A percentile compares a stretch with the other conserved stretches of the same genome.
phyloP scores from a whole-genome alignment of 2,113 vertebrate genomes.

The Lepisosteus oculatus region DNA sequence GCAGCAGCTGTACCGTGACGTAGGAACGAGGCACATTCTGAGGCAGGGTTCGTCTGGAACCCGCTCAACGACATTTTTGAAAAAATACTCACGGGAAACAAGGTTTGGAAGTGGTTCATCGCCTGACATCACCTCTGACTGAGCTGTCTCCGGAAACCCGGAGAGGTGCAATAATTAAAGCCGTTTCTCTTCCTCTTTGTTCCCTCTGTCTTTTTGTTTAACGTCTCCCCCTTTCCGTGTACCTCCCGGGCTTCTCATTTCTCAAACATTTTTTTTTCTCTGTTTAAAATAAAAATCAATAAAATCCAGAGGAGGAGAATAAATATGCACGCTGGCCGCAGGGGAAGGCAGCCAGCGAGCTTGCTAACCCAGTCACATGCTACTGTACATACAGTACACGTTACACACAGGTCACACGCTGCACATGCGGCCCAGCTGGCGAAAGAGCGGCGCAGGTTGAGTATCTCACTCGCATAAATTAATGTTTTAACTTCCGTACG shows the following conservation, averaged over 20 bases:
- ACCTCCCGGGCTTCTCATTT: slow-evolving; percentile 55
- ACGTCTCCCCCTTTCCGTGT: slow-evolving; percentile 24
- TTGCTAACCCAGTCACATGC: background rate
- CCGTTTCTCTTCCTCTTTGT: background rate
- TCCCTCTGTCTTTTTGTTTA: background rate
- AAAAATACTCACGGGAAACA: slow-evolving; percentile 21
- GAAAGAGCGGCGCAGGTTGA: slow-evolving; percentile 25
- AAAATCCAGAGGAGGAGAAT: slow-evolving; percentile 59
- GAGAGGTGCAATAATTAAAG: slow-evolving; percentile 6
- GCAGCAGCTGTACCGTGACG: slow-evolving; percentile 50
- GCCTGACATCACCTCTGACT: background rate
- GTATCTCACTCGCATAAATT: background rate
- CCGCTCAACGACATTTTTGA: background rate
- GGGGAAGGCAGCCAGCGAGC: slow-evolving; percentile 17
- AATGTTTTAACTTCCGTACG: too few relatives aligned
- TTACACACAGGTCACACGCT: slow-evolving; percentile 20
- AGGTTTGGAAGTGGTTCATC: slow-evolving; percentile 11
- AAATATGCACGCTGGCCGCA: slow-evolving; percentile 49
- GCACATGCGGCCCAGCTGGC: slow-evolving; percentile 14
- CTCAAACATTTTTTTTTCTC: slow-evolving; percentile 58
- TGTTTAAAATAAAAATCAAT: slow-evolving; percentile 69
- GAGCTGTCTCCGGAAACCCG: background rate
- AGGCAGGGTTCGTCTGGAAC: too few relatives aligned
- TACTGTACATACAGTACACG: background rate
- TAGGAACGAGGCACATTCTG: slow-evolving; percentile 50